Evolutionary conservation across 2,888 invertebrate genomes (phyloP).

Genomic region (Himalopsyche anomala): DNA sequence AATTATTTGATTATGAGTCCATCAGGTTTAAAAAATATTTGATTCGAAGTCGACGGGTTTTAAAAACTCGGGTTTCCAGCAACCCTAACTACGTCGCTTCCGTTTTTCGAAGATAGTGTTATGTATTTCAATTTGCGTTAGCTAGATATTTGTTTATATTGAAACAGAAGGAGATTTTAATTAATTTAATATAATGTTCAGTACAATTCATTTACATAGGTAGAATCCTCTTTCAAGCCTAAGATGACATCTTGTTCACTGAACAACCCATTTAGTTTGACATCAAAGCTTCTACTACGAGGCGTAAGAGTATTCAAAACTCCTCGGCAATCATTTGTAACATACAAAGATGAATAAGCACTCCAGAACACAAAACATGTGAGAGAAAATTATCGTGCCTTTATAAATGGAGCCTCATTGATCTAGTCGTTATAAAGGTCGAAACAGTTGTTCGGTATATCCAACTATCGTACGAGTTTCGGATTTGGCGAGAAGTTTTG

Average conservation of each 20-base stretch:
- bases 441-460: conserved; percentile 23
- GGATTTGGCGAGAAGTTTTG: conserved; percentile 34
- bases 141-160: not conserved
- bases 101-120: no score
- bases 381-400: conserved; percentile 34
- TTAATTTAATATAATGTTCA: conserved; percentile 25
- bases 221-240: not conserved
- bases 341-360: conserved; percentile 31
- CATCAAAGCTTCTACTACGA: conserved; percentile 14
- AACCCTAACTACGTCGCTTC: no score
- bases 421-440: conserved; percentile 24
- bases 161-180: not conserved
- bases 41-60: no score
- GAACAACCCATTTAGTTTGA: conserved; percentile 26
- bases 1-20: no score
- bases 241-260: conserved; percentile 12
- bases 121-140: not conserved
- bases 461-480: conserved; percentile 31
- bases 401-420: conserved; percentile 27
- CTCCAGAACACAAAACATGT: conserved; percentile 12
- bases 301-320: conserved; percentile 2
- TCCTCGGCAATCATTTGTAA: conserved; percentile 8
- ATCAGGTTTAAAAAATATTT: no score
- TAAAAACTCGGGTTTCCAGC: no score
- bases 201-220: conserved; percentile 26